Conservation (phyloP, 2,113 vertebrate genomes). For the Dasyornis broadbenti region DNA sequence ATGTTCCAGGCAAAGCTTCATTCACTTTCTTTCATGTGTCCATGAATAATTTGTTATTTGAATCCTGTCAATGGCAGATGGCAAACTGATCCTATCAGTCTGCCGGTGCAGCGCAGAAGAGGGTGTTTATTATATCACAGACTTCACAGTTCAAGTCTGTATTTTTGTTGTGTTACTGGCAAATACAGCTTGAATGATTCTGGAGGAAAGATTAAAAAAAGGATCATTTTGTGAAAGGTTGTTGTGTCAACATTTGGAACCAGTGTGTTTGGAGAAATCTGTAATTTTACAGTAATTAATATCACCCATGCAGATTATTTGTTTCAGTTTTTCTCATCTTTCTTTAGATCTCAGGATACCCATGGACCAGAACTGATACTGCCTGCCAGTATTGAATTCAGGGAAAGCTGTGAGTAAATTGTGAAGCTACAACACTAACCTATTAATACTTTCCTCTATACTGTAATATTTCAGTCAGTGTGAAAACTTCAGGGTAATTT, state of each 20-base stretch:
- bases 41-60: neutral
- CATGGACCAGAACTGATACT: constrained; percentile 83
- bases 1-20: neutral
- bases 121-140: constrained; percentile 7
- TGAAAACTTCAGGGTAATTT: neutral
- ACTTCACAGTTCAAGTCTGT: neutral
- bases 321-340: constrained; percentile 6
- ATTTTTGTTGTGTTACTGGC: neutral
- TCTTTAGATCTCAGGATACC: constrained; percentile 82
- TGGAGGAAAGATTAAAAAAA: neutral
- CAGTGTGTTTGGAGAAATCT: neutral
- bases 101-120: rapidly evolving
- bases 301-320: neutral
- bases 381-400: constrained; percentile 94
- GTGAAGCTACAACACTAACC: neutral
- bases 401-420: constrained; percentile 91
- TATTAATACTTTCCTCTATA: neutral
- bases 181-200: neutral
- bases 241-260: neutral
- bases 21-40: neutral
- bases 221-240: neutral
- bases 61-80: neutral
- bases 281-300: neutral
- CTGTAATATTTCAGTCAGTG: neutral
- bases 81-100: neutral